Evolutionary conservation across 1,140 invertebrate genomes (phyloP).

Genomic region (Eupristina koningsbergeri): DNA sequence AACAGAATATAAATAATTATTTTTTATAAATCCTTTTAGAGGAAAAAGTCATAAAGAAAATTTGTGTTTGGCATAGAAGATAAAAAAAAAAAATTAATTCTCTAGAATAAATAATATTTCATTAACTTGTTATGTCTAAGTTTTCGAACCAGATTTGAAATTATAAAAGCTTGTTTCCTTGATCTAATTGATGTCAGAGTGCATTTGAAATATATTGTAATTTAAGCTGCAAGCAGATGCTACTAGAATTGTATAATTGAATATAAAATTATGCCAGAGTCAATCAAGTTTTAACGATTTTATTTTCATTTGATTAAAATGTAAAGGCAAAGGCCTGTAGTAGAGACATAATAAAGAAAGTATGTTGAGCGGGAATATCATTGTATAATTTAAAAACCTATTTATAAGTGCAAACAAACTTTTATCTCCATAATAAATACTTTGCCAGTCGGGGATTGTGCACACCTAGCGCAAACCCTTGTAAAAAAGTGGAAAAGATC

Average conservation of each 20-base stretch:
- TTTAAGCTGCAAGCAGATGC: too few species aligned
- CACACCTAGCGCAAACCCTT: neutral
- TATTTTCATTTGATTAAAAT: neutral
- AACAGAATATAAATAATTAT: too few species aligned
- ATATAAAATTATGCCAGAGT: neutral
- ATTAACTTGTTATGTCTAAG: neutral
- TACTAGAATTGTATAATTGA: neutral
- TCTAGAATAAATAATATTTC: too few species aligned
- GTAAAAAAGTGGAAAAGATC: neutral
- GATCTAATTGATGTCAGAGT: neutral
- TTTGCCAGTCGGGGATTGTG: neutral
- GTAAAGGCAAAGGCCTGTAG: neutral
- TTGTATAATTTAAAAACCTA: conserved; percentile 5
- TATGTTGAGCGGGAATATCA: neutral
- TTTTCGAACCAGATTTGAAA: neutral
- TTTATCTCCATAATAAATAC: neutral
- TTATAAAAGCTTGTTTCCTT: neutral
- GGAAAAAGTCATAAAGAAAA: too few species aligned
- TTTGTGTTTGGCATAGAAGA: too few species aligned
- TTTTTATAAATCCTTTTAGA: too few species aligned
- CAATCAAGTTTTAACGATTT: neutral
- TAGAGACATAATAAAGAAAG: neutral
- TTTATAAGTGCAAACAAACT: neutral
- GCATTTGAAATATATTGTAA: neutral
- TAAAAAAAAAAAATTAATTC: too few species aligned